phyloP scores from a whole-genome alignment of 2,888 invertebrate species.

The Eubasilissa splendida region DNA sequence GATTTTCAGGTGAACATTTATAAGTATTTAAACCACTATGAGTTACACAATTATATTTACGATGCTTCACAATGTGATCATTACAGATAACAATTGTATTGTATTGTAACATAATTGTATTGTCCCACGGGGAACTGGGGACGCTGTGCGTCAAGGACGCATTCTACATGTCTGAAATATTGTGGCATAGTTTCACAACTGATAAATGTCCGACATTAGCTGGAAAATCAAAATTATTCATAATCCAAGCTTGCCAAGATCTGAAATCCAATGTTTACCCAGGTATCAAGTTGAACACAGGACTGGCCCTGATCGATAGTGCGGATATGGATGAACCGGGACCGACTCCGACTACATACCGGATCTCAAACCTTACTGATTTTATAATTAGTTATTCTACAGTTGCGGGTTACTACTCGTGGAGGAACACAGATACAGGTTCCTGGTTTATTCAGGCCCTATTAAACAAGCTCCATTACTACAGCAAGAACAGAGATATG shows the following conservation, averaged over 20 bases:
- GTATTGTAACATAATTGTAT: constrained; percentile 85
- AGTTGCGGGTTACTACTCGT: constrained; percentile 94
- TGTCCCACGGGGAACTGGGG: constrained; percentile 93
- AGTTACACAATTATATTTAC: constrained; percentile 78
- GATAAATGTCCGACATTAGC: constrained; percentile 88
- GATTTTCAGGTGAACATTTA: constrained; percentile 82
- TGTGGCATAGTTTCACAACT: constrained; percentile 86
- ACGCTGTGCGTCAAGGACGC: constrained; percentile 90
- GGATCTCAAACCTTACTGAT: constrained; percentile 95
- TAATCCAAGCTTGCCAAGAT: constrained; percentile 93
- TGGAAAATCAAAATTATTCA: constrained; percentile 86
- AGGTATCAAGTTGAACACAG: constrained; percentile 77
- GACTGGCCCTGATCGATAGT: constrained; percentile 92
- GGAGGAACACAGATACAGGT: constrained; percentile 94
- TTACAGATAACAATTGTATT: constrained; percentile 86
- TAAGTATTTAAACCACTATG: constrained; percentile 77
- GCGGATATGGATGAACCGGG: too few relatives aligned
- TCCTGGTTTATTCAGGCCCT: constrained; percentile 98
- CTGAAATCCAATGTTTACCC: constrained; percentile 87
- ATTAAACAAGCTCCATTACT: constrained; percentile 83
- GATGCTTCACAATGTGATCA: constrained; percentile 85
- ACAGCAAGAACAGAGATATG: constrained; percentile 84
- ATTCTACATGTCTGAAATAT: constrained; percentile 85
- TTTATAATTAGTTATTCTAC: constrained; percentile 96
- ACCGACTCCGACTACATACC: too few relatives aligned